Evolutionary conservation across 2,888 invertebrate genomes (phyloP), one percentile per base, ranked within the genome.

Genomic region (Biston betularia): DNA sequence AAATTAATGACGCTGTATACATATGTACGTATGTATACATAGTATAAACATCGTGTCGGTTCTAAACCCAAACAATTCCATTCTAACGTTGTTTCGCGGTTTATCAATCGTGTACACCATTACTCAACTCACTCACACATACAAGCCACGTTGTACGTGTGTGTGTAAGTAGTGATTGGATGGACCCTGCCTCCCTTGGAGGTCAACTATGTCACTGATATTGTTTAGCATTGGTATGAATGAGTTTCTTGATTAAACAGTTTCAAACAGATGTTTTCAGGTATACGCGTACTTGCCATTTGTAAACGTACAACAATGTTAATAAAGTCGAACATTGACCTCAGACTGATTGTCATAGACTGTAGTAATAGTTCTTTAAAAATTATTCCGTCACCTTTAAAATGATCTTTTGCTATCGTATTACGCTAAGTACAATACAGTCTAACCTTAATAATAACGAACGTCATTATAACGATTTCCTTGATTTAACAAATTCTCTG

Each of bases 121-220:
- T 72, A 78, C 73, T 73, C 76, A 74, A 75, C 75, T 70, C 71
- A 74, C 62, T 67, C 66, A 69, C 58, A 55, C 14, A 63, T 34
- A 38, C 45, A 57, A 14, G 44, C 49, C 55, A 14, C 59, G 60
- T 64, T 40, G 52, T 46, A 42, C 48, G 24, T 54, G 46, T 71
- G 74, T 74, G 72, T 68, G 69, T 68, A 69, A 65, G 74, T 74
- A 72, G 75, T 72, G 75, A 75, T 75, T 74, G 75, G 75, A 75
- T 73, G 76, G 79, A 80, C 79, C 84, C 79, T 80, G 81, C 80
- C 79, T 82, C 82, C 80, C 80, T 83, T 79, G 74, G 83, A 85
- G 87, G 86, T 87, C 87, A 83, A 63, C 55, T 72, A 62, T 75
- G 84, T 80, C 84, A 83, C 82, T 82, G 79, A 79, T 78, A 82